Base-by-base conservation (phyloP, 2,888 invertebrate genomes). In the Oscheius sp. region DNA sequence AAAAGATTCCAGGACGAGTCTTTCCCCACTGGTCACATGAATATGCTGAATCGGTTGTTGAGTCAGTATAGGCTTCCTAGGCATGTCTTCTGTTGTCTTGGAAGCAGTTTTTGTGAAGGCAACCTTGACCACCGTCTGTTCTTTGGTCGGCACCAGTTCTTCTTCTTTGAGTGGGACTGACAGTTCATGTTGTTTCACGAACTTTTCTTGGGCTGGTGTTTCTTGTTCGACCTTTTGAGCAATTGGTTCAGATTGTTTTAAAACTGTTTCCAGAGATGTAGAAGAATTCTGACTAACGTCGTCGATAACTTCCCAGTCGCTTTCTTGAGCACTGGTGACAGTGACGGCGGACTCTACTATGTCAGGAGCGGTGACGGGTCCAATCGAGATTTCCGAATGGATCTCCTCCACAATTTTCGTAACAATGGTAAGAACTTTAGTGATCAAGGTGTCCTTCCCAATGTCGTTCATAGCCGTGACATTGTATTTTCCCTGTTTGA, bases 401-500 rank as follows among this genome's bases (percentile, higher is more conserved):
- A 63, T 70, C 32, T 79, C 79, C 62, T 85, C 84, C 9, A 74
- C 70, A 21, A 76, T 73, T 33, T 77, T 79, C 0, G 79, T 76
- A 10, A 76, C 76, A n/a, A 82, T 75, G 35, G 80, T 37, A 35
- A 77, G 71, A 33, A 84, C 78, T 70, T 79, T 77, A 0, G 81
- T 78, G 11, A 72, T 70, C 50, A 79, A 70, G n/a, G 77, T 74
- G 35, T 80, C 77, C 37, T 78, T 79, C 72, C 87, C 82, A 32
- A 80, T 80, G 47, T 84, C 83, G 68, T 88, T 86, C 21, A 70
- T 72, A 1, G 86, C 85, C 1, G 84, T 83, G 2, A 85, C 85
- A 32, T 77, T 79, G 77, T 86, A 86, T 63, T 84, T 80, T 57
- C 88, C 89, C 42, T 79, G 81, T 53, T 84, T 82, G 7, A 86